Conservation (phyloP, 1,140 invertebrate species). For the Cherax quadricarinatus region DNA sequence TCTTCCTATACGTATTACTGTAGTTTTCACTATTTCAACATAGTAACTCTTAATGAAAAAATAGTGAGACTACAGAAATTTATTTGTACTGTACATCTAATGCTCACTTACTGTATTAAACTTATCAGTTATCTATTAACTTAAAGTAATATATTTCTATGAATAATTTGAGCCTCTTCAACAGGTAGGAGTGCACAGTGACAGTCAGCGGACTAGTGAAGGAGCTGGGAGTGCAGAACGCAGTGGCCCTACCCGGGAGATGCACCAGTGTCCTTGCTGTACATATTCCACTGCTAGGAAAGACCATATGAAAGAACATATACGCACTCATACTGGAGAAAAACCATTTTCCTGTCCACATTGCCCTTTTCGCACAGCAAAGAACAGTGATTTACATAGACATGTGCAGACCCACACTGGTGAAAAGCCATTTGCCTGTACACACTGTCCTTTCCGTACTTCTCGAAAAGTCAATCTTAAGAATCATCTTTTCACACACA, state of each 20-base stretch:
- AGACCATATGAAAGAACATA: slow-evolving; percentile 58
- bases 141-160: neutral
- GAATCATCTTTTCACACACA: slow-evolving; percentile 35
- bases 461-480: slow-evolving; percentile 46
- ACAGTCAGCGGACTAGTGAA: slow-evolving; percentile 2
- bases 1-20: too few relatives aligned
- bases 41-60: too few relatives aligned
- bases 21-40: too few relatives aligned
- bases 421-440: slow-evolving; percentile 39
- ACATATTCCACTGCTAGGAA: slow-evolving; percentile 36
- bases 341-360: slow-evolving; percentile 48
- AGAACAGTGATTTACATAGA: slow-evolving; percentile 49
- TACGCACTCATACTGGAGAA: slow-evolving; percentile 49
- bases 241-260: slow-evolving; percentile 11
- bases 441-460: slow-evolving; percentile 43
- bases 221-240: slow-evolving; percentile 10
- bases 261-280: slow-evolving; percentile 54
- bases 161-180: slow-evolving; percentile 23
- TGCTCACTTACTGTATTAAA: neutral
- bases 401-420: slow-evolving; percentile 48
- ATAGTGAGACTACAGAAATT: too few relatives aligned
- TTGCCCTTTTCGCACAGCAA: slow-evolving; percentile 40
- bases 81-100: neutral
- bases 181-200: slow-evolving; percentile 19
- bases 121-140: neutral